phyloP scores from a whole-genome alignment of 92 coral and sea anemone species.

The Heliopora coerulea region DNA sequence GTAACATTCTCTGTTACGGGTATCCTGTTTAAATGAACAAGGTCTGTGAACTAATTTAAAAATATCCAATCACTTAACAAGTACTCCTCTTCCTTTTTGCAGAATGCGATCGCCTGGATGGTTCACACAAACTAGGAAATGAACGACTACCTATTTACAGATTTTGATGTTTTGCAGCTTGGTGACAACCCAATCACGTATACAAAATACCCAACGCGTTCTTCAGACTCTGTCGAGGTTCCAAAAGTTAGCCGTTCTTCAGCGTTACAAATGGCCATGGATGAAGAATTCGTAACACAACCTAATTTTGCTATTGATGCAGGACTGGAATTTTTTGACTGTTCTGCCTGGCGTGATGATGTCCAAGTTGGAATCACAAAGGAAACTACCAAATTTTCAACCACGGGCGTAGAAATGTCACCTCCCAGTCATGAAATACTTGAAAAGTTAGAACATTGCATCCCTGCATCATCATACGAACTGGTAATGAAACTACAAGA shows the following conservation, averaged over 20 bases:
- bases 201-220: too few relatives aligned
- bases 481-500: conserved; percentile 23
- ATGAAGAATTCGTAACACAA: not conserved
- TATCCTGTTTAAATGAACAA: too few relatives aligned
- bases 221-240: not conserved
- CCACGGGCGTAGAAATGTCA: not conserved
- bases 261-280: not conserved
- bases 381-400: not conserved
- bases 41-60: too few relatives aligned
- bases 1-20: too few relatives aligned
- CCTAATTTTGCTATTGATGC: not conserved
- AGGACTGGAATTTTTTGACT: not conserved
- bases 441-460: not conserved
- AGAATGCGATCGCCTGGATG: too few relatives aligned
- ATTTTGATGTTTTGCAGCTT: too few relatives aligned
- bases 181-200: too few relatives aligned
- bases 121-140: too few relatives aligned
- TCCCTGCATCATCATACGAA: not conserved
- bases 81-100: too few relatives aligned
- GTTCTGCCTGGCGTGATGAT: not conserved
- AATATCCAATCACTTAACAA: too few relatives aligned
- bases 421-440: too few relatives aligned
- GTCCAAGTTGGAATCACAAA: not conserved
- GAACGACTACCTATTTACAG: too few relatives aligned
- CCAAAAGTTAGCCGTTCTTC: not conserved